A percentile compares a stretch with the other conserved stretches of the same genome.
Conservation (phyloP, 2,888 invertebrate genomes). For the Acronicta leporina region DNA sequence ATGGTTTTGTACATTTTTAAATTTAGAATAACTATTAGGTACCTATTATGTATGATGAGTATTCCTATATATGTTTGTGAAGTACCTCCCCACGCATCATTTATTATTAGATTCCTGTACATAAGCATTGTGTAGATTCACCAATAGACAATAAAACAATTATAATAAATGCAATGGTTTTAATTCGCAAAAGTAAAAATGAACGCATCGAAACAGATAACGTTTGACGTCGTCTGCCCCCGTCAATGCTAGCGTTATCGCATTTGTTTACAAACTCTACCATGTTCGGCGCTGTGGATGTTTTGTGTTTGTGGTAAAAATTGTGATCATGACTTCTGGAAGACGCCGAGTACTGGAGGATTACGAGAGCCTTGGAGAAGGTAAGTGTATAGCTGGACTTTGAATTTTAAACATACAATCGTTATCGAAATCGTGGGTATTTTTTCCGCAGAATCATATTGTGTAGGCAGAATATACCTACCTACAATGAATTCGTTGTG, state of each 20-base stretch:
- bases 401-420: not conserved
- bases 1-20: too few relatives aligned
- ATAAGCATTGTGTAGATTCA: conserved; percentile 15
- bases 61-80: conserved; percentile 10
- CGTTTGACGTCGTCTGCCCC: conserved; percentile 21
- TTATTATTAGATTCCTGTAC: conserved; percentile 16
- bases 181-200: conserved; percentile 31
- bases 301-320: conserved; percentile 9
- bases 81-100: not conserved
- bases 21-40: too few relatives aligned
- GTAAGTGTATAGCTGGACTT: conserved; percentile 34
- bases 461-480: conserved; percentile 3
- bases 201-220: conserved; percentile 29
- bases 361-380: conserved; percentile 63
- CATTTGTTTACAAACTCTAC: conserved; percentile 47
- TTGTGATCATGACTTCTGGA: conserved; percentile 50
- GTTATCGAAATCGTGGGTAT: conserved; percentile 9
- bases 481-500: not conserved
- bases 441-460: conserved; percentile 11
- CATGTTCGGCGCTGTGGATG: conserved; percentile 9
- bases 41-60: too few relatives aligned
- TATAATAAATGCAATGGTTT: conserved; percentile 16
- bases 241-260: conserved; percentile 22
- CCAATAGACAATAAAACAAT: conserved; percentile 29
- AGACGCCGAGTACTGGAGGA: conserved; percentile 38